phyloP scores from a whole-genome alignment of 2,797 vertebrate genomes.

The Fistularia commersonii region DNA sequence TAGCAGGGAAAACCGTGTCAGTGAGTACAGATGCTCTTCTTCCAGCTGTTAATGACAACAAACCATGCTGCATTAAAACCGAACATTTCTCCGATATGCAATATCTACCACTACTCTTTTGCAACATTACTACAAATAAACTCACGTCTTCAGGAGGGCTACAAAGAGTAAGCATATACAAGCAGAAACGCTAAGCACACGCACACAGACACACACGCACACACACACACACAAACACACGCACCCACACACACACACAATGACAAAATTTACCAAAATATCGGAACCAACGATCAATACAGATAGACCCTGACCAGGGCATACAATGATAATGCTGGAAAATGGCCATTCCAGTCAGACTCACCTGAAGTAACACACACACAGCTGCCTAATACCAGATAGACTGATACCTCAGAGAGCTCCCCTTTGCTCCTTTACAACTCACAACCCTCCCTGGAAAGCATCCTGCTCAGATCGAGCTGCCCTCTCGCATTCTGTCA shows the following conservation, averaged over 20 bases:
- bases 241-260: neutral
- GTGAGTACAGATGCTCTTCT: constrained; percentile 32
- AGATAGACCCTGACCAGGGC: too few relatives aligned
- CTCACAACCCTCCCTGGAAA: constrained; percentile 49
- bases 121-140: constrained; percentile 42
- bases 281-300: neutral
- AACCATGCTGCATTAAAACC: constrained; percentile 2
- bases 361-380: constrained; percentile 56
- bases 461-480: constrained; percentile 58
- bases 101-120: constrained; percentile 21
- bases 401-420: constrained; percentile 42
- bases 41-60: constrained; percentile 26
- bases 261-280: constrained; percentile 1
- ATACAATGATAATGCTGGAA: neutral
- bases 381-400: constrained; percentile 32
- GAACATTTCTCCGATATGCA: constrained; percentile 12
- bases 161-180: constrained; percentile 5
- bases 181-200: constrained; percentile 16
- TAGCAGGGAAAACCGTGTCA: constrained; percentile 12
- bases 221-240: constrained; percentile 20
- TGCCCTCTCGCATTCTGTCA: constrained; percentile 33
- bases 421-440: constrained; percentile 61
- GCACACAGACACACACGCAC: constrained; percentile 17
- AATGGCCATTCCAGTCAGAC: constrained; percentile 20
- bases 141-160: constrained; percentile 17